Conservation (phyloP, 2,797 vertebrate genomes). For the Xiphophorus birchmanni region DNA sequence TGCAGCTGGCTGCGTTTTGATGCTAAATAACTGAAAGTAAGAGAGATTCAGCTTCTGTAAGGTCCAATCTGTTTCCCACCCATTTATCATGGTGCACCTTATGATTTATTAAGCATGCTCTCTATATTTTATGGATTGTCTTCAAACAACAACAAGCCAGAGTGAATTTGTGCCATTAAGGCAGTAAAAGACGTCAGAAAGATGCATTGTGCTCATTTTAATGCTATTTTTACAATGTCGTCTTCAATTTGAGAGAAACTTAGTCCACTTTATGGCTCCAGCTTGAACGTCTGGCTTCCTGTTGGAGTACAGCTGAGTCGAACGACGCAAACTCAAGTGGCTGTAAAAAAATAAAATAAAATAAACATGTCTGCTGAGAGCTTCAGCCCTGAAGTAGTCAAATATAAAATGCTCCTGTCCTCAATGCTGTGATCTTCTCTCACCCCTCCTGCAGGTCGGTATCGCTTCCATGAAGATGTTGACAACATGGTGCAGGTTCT, state of each 20-base stretch:
- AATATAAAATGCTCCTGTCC: slow-evolving; percentile 5
- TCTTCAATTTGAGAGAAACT: slow-evolving; percentile 28
- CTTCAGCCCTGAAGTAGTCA: not conserved
- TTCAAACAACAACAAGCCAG: slow-evolving; percentile 52
- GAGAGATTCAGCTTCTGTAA: slow-evolving; percentile 55
- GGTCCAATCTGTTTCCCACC: slow-evolving; percentile 47
- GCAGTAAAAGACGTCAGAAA: slow-evolving; percentile 26
- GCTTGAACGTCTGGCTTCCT: not conserved
- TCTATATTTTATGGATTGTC: slow-evolving; percentile 62
- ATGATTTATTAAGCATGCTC: slow-evolving; percentile 65
- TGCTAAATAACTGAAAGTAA: slow-evolving; percentile 46
- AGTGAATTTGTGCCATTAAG: slow-evolving; percentile 24
- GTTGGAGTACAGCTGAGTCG: not conserved
- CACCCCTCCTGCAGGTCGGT: slow-evolving; percentile 62
- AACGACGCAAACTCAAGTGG: slow-evolving; percentile 5
- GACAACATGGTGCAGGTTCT: slow-evolving; percentile 78
- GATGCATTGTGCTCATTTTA: slow-evolving; percentile 20
- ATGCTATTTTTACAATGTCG: slow-evolving; percentile 13
- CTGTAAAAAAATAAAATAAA: not conserved
- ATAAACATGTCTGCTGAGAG: not conserved
- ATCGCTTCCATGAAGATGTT: slow-evolving; percentile 68
- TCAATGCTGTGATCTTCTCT: not conserved
- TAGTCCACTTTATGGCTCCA: not conserved
- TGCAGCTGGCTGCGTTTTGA: slow-evolving; percentile 12
- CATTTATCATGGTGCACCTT: slow-evolving; percentile 53